phyloP scores from a whole-genome alignment of 2,797 vertebrate genomes.

The Rhincodon typus region DNA sequence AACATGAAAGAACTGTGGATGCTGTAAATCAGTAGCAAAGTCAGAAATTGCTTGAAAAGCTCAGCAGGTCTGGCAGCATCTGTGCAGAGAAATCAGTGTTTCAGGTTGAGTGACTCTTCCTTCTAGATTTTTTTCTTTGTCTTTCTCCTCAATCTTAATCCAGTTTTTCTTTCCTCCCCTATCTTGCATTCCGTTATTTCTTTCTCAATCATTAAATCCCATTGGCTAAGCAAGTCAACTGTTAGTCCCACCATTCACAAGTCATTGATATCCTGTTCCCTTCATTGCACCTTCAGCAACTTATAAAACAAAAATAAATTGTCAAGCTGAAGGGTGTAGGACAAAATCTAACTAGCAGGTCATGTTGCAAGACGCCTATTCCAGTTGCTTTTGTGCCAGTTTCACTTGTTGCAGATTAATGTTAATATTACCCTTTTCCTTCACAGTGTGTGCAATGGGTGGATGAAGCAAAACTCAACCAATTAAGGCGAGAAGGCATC shows the following conservation, averaged over 20 bases:
- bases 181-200: neutral
- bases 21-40: no score
- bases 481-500: slow-evolving; percentile 91
- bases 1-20: no score
- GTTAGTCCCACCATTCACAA: neutral
- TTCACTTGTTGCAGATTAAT: neutral
- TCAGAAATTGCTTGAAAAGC: no score
- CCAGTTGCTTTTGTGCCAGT: neutral
- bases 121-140: neutral
- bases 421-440: slow-evolving; percentile 47
- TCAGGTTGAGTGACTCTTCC: no score
- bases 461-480: slow-evolving; percentile 96
- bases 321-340: neutral
- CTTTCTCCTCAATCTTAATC: neutral
- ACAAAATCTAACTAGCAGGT: neutral
- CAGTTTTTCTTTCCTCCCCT: neutral
- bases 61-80: no score
- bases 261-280: neutral
- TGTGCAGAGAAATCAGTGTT: no score
- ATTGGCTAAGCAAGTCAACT: neutral
- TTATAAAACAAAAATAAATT: neutral
- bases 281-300: neutral
- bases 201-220: neutral
- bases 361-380: no score
- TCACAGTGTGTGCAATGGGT: slow-evolving; percentile 79